Conservation (phyloP, 1,140 invertebrate genomes). For the Rhagoletis zephyria region DNA sequence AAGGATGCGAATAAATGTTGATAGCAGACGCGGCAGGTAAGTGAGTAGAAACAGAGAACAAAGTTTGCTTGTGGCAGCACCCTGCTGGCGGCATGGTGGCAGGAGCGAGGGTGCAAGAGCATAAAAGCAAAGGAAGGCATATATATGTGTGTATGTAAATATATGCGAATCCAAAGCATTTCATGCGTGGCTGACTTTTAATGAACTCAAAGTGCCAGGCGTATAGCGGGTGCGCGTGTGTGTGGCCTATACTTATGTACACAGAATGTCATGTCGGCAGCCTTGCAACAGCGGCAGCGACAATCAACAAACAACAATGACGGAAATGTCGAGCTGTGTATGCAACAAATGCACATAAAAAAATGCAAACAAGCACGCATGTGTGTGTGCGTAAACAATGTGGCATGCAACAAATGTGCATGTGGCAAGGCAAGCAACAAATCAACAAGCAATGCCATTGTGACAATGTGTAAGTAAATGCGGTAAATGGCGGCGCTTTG, state of each 20-base stretch:
- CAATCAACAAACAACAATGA: constrained; percentile 30
- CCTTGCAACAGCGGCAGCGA: background rate
- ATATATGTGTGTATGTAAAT: background rate
- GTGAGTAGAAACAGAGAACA: background rate
- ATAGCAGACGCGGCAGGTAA: background rate
- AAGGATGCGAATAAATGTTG: constrained; percentile 53
- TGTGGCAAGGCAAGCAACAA: constrained; percentile 13
- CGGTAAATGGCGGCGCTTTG: constrained; percentile 44
- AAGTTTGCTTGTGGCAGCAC: background rate
- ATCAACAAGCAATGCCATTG: constrained; percentile 15
- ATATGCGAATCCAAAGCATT: too few species aligned
- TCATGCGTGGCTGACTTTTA: constrained; percentile 50
- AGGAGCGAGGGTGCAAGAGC: background rate
- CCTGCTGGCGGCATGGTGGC: background rate
- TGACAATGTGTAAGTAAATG: constrained; percentile 34
- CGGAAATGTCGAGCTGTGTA: constrained; percentile 20
- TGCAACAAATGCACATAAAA: constrained; percentile 22
- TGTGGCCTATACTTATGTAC: background rate
- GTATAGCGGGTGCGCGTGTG: background rate
- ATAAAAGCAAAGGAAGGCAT: background rate
- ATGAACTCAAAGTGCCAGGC: constrained; percentile 24
- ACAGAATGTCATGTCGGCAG: background rate
- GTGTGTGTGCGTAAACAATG: constrained; percentile 1
- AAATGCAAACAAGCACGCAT: background rate
- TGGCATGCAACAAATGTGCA: constrained; percentile 39